A percentile compares a stretch with the other conserved stretches of the same genome.
These are phyloP conservation scores for Gymnoscopelus microlampas DNA, from an alignment of 2,797 vertebrate genomes.

Conservation along the genomic window DNA sequence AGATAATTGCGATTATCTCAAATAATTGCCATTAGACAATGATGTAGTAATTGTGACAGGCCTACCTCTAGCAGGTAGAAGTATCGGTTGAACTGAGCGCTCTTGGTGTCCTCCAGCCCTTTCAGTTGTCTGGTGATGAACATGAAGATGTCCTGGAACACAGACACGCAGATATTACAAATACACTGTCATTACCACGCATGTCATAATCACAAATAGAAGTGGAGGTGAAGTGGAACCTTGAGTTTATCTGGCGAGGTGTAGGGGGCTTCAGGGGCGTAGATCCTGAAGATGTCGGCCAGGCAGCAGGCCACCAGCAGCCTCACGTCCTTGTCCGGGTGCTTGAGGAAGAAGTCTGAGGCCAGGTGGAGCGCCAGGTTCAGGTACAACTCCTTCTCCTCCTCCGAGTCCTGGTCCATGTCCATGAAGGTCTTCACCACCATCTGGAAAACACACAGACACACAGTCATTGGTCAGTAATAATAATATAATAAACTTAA, in stretches of 20 bases:
- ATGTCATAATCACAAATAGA: no score
- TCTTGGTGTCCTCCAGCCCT: slow-evolving; percentile 98
- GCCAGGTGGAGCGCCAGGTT: slow-evolving; percentile 96
- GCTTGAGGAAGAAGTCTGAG: slow-evolving; percentile 98
- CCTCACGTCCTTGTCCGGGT: slow-evolving; percentile 97
- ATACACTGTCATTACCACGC: not conserved
- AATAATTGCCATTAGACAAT: no score
- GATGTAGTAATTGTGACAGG: no score
- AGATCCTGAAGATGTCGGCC: slow-evolving; percentile 98
- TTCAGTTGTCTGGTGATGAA: slow-evolving; percentile 98
- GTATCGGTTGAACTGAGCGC: slow-evolving; percentile 98
- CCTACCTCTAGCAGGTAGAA: slow-evolving; percentile 97
- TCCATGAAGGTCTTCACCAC: slow-evolving; percentile 99
- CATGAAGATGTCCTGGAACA: slow-evolving; percentile 96
- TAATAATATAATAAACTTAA: no score
- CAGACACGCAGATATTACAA: not conserved
- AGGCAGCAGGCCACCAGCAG: slow-evolving; percentile 97
- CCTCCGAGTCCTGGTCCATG: slow-evolving; percentile 99
- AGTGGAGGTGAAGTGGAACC: slow-evolving; percentile 68
- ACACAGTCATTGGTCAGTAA: no score
- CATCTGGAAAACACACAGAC: slow-evolving; percentile 82
- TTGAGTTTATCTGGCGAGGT: slow-evolving; percentile 98
- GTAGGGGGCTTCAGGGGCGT: slow-evolving; percentile 96
- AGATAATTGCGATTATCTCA: no score
- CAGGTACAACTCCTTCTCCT: slow-evolving; percentile 97